Base-by-base conservation (phyloP, 2,888 invertebrate species). In the Phortica magna region DNA sequence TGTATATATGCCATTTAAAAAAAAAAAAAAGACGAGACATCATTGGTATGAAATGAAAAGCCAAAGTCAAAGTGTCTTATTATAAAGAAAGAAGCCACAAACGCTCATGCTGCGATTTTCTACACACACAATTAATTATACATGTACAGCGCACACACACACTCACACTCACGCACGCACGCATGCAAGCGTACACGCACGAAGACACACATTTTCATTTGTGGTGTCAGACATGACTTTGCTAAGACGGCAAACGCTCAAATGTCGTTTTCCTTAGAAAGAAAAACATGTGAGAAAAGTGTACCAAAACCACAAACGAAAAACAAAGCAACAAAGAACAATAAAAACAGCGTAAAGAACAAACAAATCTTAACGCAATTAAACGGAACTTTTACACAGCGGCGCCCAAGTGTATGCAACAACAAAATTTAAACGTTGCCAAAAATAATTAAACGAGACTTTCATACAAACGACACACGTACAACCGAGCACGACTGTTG, bases 361-460 rank as follows among this genome's bases (percentile, higher is more conserved):
- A 68, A 17, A 68, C 68, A 68, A 68, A 68, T 73, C 59, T 59
- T 57, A 17, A 41, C n/a, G 41, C 41, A 59, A 42, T 73, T 57
- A 57, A 73, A 59, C 39, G 59, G 42, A 41, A 59, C 19, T 22
- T 19, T 64, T 22, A 1, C 22, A 31, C 12, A 31, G 64, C 3
- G 9, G 64, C 64, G 64, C 64, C 64, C 12, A 22, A 64, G 39
- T 22, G 67, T 42, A 67, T 31, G 71, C 71, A 48, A 71, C 71
- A 53, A 7, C 71, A 43, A 71, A 61, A 59, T 64, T 73, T 67
- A 73, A 82, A 77, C 77, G 76, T 67, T 76, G 76, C 43, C 73
- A 74, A 59, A 77, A 75, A 76, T 80, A 64, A 78, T 77, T 71
- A 77, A 78, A 64, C 48, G 57, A 72, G 61, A 73, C 59, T 31